Evolutionary conservation across 2,888 invertebrate genomes (phyloP), one percentile per base, ranked within the genome.

Genomic region (Aricia artaxerxes): DNA sequence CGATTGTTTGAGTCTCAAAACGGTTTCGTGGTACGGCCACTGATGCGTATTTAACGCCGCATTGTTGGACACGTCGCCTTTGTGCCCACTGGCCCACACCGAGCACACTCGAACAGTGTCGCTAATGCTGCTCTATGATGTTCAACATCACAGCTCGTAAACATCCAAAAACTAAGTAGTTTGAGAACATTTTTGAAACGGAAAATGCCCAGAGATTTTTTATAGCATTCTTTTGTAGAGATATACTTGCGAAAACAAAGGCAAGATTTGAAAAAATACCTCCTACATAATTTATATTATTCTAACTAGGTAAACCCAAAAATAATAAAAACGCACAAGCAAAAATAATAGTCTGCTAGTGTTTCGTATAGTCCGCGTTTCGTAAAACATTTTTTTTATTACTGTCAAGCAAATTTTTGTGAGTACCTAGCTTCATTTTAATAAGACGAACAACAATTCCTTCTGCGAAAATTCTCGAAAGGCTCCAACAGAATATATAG

Each of bases 1-100:
- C 24, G 24, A 24, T 24, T 24, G 24, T 24, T 24, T 24, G 24
- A 24, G 24, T 24, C 24, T 24, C 24, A 24, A 24, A 24, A 24
- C 24, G 24, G 24, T 24, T 24, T 24, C 24, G 24, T 24, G 24
- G 24, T 24, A 24, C 24, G 24, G 24, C 24, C 24, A 24, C 24
- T 85, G 85, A 86, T 85, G 81, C 80, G 80, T 80, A 79, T 57
- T 76, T 76, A 57, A n/a, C n/a, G 76, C 57, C 31, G 57, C 57
- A 53, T 76, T 76, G 57, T 76, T 49, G 49, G n/a, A 53, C 44
- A 31, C 11, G 75, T 49, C 35, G 1, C 75, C 6, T 69, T 69
- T 69, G 69, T 69, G 24, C 13, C 53, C 11, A 53, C 53, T 53
- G 53, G 69, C 11, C 31, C 24, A 31, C 53, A 53, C 53, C 53